Base-by-base conservation (phyloP, 2,797 vertebrate genomes). In the Thripadectes ignobilis region DNA sequence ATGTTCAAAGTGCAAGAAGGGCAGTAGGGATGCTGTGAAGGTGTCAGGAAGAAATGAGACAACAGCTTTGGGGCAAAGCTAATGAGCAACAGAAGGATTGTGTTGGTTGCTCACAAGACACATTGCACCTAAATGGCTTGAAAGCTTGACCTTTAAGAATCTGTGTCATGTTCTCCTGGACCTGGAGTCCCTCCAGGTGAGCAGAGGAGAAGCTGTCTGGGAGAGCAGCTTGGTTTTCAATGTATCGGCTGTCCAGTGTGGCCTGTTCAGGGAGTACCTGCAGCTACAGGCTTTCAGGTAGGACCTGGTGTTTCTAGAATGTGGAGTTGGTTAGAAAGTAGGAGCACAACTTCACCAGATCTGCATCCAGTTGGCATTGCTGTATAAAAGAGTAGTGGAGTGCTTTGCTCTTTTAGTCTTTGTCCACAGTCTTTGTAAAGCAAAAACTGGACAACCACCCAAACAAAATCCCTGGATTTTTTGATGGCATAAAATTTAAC, bases 241-340 rank as follows among this genome's bases (percentile, higher is more conserved):
- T 34, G 4, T 8, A 1, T 27, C 21, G 38, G 4, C 16, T 48
- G 0, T 24, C 43, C 59, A 24, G 36, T 1, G 2, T 34, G 26
- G 30, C 65, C 14, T 10, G 16, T 68, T 67, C 26, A 15, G 45
- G 38, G 52, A 45, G 27, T 29, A 29, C 21, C 55, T 79, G 52
- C 48, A 59, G 63, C 5, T 7, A 0, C 12, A 8, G 51, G 39
- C 26, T 89, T 45, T 49, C 2, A 4, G 24, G 32, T n/a, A 54
- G 88, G 68, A 90, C 11, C n/a, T 74, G 49, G 6, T 84, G 41
- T 68, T 77, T 41, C 49, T 46, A 18, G 21, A 36, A 41, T 18
- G 4, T 30, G 24, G 54, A 55, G 21, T 5, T 76, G 48, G 19
- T 49, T 62, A 21, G 52, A 54, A 77, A 62, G 45, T 32, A 81